phyloP scores from a whole-genome alignment of 1,140 invertebrate genomes.

The Arctopsyche grandis region DNA sequence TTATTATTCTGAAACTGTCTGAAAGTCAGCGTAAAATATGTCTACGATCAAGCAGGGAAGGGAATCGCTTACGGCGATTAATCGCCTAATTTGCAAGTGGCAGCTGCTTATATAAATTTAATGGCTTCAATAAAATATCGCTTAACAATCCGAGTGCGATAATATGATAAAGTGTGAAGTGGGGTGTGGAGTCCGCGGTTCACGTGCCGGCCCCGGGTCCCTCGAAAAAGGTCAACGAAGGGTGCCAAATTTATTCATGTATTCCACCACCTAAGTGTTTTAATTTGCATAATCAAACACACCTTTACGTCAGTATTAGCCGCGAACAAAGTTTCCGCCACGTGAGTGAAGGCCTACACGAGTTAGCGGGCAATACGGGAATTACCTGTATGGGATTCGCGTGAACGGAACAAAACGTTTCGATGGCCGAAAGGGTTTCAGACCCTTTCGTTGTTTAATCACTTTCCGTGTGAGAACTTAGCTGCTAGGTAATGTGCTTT shows the following conservation, averaged over 20 bases:
- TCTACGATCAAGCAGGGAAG: neutral
- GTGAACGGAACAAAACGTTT: too few species aligned
- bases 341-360: conserved; percentile 20
- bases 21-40: conserved; percentile 23
- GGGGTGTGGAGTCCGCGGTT: conserved; percentile 17
- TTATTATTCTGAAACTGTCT: neutral
- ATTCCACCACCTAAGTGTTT: conserved; percentile 49
- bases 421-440: too few species aligned
- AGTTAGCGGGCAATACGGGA: neutral
- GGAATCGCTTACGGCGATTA: conserved; percentile 40
- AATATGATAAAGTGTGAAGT: conserved; percentile 45
- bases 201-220: conserved; percentile 3
- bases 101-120: conserved; percentile 42
- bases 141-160: conserved; percentile 40
- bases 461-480: too few species aligned
- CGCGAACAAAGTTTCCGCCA: conserved; percentile 18
- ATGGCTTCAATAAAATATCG: conserved; percentile 42
- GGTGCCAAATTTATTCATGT: conserved; percentile 52
- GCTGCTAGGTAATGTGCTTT: too few species aligned
- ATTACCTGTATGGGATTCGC: neutral
- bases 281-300: conserved; percentile 52
- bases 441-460: too few species aligned
- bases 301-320: conserved; percentile 32
- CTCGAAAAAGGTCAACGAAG: conserved; percentile 45
- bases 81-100: conserved; percentile 43